These are phyloP conservation scores for Capreolus pygargus DNA, from an alignment of 2,113 vertebrate species.

Conservation along the genomic window DNA sequence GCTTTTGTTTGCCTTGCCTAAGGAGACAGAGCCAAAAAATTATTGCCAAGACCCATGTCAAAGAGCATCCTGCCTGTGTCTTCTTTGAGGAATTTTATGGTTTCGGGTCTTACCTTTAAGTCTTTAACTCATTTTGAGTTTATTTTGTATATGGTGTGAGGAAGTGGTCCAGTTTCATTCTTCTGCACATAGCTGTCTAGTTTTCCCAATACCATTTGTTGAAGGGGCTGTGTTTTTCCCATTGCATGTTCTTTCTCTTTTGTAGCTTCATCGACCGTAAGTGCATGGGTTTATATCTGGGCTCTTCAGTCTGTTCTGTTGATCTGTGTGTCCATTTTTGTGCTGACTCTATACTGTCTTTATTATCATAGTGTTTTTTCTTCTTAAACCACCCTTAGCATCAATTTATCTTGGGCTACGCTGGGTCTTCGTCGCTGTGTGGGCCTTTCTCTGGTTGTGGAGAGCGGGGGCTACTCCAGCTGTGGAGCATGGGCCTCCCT, in stretches of 20 bases:
- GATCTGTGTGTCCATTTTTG: not conserved
- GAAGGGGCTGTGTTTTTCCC: not conserved
- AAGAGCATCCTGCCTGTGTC: not conserved
- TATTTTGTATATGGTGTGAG: not conserved
- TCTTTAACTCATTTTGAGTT: not conserved
- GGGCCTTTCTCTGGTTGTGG: not conserved
- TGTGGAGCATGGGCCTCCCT: accelerated
- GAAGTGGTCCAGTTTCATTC: not conserved
- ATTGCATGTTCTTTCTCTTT: not conserved
- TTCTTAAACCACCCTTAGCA: no score
- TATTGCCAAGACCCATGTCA: not conserved
- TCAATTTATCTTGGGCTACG: no score
- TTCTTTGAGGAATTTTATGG: not conserved
- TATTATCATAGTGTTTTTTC: not conserved
- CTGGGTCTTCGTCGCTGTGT: not conserved
- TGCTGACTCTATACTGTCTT: not conserved
- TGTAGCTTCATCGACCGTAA: not conserved
- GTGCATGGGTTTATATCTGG: not conserved
- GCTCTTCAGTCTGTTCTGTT: not conserved
- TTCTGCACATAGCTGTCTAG: not conserved
- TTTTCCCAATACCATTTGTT: not conserved
- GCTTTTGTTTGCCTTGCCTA: not conserved
- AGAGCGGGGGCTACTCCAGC: not conserved
- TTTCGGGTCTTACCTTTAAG: not conserved
- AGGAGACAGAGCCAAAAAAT: not conserved